Evolutionary conservation across 2,797 vertebrate species (phyloP).

Genomic region (Acanthis flammea): DNA sequence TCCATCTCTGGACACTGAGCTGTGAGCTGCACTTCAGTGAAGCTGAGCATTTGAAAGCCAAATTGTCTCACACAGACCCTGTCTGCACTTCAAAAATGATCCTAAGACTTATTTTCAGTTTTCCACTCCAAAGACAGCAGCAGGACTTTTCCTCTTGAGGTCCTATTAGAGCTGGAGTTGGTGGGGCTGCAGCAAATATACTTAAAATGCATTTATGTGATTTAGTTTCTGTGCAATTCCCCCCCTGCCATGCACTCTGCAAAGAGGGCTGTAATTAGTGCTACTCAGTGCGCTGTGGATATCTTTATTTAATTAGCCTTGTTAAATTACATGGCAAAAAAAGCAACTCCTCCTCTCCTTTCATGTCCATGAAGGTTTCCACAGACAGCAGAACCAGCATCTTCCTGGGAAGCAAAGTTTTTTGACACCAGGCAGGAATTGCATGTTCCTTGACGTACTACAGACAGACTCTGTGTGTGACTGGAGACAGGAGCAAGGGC

Average conservation of each 20-base stretch:
- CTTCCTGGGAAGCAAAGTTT: slow-evolving; percentile 4
- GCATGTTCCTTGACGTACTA: neutral
- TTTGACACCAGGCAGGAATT: neutral
- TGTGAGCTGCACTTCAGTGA: neutral
- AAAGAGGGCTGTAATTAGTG: slow-evolving; percentile 33
- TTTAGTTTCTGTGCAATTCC: neutral
- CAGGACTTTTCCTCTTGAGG: neutral
- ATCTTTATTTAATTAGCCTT: slow-evolving; percentile 8
- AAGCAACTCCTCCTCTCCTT: neutral
- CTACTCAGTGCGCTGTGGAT: neutral
- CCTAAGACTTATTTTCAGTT: neutral
- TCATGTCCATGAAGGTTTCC: neutral
- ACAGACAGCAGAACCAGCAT: neutral
- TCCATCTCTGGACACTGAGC: neutral
- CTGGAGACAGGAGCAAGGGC: neutral
- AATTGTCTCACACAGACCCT: neutral
- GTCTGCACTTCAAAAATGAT: neutral
- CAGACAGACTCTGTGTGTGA: neutral
- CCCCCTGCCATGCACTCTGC: neutral
- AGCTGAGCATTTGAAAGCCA: neutral
- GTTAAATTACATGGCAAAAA: neutral
- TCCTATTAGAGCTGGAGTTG: neutral
- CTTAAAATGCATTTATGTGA: neutral
- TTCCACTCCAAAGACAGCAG: neutral
- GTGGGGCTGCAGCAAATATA: neutral